phyloP scores from a whole-genome alignment of 1,140 invertebrate genomes.

The Scaptodrosophila lebanonensis region DNA sequence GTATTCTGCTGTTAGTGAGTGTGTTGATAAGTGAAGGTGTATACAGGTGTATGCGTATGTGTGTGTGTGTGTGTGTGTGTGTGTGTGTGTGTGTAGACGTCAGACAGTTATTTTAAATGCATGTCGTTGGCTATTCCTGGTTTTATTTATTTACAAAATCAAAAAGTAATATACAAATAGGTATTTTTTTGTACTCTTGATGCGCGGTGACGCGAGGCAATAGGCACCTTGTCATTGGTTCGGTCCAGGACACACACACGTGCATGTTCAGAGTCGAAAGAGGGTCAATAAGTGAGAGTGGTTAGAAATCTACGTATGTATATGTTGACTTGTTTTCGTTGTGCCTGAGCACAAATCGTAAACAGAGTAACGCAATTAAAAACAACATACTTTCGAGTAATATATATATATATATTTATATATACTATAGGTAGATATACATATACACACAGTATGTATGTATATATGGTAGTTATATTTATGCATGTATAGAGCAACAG shows the following conservation, averaged over 20 bases:
- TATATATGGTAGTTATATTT: constrained; percentile 36
- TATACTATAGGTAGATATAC: too few species aligned
- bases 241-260: too few species aligned
- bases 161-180: constrained; percentile 77
- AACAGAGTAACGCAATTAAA: constrained; percentile 58
- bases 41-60: neutral
- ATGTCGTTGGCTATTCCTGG: constrained; percentile 13
- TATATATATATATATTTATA: constrained; percentile 40
- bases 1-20: too few species aligned
- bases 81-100: constrained; percentile 10
- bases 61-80: constrained; percentile 13
- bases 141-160: constrained; percentile 68
- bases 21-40: constrained; percentile 16
- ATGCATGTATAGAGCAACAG: constrained; percentile 46
- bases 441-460: constrained; percentile 36
- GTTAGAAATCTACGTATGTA: constrained; percentile 6
- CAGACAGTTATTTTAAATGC: constrained; percentile 28
- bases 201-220: constrained; percentile 27
- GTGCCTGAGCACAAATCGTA: too few species aligned
- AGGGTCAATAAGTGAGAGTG: too few species aligned
- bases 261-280: too few species aligned
- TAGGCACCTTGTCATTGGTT: constrained; percentile 30
- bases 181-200: constrained; percentile 24
- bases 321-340: constrained; percentile 11
- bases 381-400: constrained; percentile 49